Base-by-base conservation (phyloP, 35 echinoderm and acorn worm species). In the Lytechinus variegatus region DNA sequence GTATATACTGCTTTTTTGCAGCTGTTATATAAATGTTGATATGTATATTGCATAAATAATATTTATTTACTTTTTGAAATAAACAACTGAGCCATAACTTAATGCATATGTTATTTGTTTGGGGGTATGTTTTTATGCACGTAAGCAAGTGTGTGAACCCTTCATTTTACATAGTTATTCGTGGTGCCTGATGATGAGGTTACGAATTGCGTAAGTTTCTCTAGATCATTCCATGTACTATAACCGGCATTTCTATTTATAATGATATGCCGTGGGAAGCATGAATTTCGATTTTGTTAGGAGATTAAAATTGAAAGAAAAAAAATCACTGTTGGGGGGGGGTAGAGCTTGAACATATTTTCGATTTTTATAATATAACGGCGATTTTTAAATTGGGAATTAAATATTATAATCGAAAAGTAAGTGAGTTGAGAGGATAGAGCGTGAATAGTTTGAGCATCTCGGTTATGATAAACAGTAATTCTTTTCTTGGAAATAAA, bases 11-110 rank as follows among this genome's bases (percentile, higher is more conserved):
- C 66, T n/a, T 79, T 16, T 16, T n/a, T 79, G 66, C 66, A 79
- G 66, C 66, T 79, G 66, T 79, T 79, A 79, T 79, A 79, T 79
- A 79, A 79, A 79, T 79, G 66, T 79, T 79, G 66, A 79, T 79
- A 79, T 79, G 66, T 79, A 79, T 24, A 79, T 79, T 79, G n/a
- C 66, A 79, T 79, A 79, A 79, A 79, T 79, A 16, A 19, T 79
- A 79, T 79, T 79, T 79, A 79, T 79, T 79, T 79, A 79, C 66
- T 79, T 79, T 79, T 79, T 79, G 66, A 79, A 79, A 79, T 79
- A 79, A 79, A 79, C 66, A 79, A 79, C 66, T 79, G 66, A 79
- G 66, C 5, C 66, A 79, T 79, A 2, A 79, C 61, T 71, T 21
- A 44, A 71, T 71, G 61, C 1, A 4, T 71, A 71, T 79, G 21